A percentile compares a stretch with the other conserved stretches of the same genome.
Evolutionary conservation across 2,113 vertebrate genomes (phyloP).

Genomic region (Aspidoscelis tigris): DNA sequence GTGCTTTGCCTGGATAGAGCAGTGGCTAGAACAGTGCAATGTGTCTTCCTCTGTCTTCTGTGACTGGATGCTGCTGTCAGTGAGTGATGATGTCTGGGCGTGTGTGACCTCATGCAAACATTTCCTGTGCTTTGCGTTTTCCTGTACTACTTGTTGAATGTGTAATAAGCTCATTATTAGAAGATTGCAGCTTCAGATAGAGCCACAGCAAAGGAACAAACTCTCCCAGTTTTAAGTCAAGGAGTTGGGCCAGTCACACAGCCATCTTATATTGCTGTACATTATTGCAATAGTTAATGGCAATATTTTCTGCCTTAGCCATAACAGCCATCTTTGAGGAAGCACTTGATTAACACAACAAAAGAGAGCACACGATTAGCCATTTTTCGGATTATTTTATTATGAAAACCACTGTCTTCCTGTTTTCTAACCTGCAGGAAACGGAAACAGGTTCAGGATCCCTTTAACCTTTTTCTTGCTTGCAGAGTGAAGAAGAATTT

Average conservation of each 20-base stretch:
- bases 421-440: too few species aligned
- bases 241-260: background rate
- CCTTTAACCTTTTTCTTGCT: too few species aligned
- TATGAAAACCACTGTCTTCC: too few species aligned
- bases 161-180: background rate
- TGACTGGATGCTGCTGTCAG: background rate
- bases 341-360: too few species aligned
- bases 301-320: too few species aligned
- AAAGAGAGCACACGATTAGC: too few species aligned
- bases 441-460: too few species aligned
- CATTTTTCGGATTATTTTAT: too few species aligned
- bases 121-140: slow-evolving; percentile 16
- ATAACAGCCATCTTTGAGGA: too few species aligned
- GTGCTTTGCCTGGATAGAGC: background rate
- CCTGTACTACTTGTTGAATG: slow-evolving; percentile 8
- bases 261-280: background rate
- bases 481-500: too few species aligned
- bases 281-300: too few species aligned
- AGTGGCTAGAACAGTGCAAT: background rate
- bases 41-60: background rate
- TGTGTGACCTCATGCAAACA: background rate
- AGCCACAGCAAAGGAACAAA: background rate
- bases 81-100: background rate
- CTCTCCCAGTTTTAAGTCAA: background rate
- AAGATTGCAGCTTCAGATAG: background rate